Base-by-base conservation (phyloP, 2,113 vertebrate species). In the Pseudopodoces humilis region DNA sequence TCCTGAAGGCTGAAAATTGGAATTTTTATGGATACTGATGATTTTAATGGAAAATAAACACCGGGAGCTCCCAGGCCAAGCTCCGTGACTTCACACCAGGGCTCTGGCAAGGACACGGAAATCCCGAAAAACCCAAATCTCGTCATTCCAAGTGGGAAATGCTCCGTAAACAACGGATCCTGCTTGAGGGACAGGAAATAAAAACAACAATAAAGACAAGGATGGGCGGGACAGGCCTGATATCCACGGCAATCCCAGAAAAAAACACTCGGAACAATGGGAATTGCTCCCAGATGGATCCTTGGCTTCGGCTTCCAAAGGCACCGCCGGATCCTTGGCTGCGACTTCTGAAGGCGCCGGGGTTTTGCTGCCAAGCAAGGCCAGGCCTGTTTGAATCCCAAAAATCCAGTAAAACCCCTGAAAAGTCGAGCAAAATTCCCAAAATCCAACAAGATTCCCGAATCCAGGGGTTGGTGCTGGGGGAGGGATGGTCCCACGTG, bases 11-110 rank as follows among this genome's bases (percentile, higher is more conserved):
- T 27, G 19, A 68, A 39, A 79, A 20, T 62, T 0, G 2, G 21
- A 3, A 0, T 17, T 67, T 39, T 59, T 63, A 21, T 1, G 0
- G 9, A 39, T 39, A 20, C 4, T 8, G 22, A 43, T 3, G 25
- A 33, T 56, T 89, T 77, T 41, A 70, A 55, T 7, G 3, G 15
- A 27, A 43, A 82, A 70, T 30, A 75, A 43, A 87, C 56, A 11
- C 39, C 0, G 3, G 44, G 82, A 55, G 22, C 33, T 87, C 30
- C 22, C 0, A 1, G 33, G 19, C 62, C 3, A 9, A 41, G 46
- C 28, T 9, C 20, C 37, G 28, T 60, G 81, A 77, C 74, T 33
- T 72, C 12, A 0, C 35, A 31, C 62, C 21, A 31, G 21, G 13
- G 52, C 31, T 76, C 76, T 11, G 15, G 13, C 70, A 58, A 65